Base-by-base conservation (phyloP, 2,113 vertebrate genomes). In the Notechis scutatus region DNA sequence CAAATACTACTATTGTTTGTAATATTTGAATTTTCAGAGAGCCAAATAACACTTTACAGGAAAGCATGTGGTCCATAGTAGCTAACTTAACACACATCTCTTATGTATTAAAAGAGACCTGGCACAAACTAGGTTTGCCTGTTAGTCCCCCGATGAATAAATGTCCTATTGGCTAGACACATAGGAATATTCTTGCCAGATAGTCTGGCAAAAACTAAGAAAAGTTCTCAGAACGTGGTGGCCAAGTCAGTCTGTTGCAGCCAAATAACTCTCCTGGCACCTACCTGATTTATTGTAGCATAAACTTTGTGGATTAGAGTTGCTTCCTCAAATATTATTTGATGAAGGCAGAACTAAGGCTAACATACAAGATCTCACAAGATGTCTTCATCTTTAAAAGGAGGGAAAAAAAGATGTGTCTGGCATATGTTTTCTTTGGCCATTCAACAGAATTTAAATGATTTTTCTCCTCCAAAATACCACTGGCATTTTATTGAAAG, bases 31-130 rank as follows among this genome's bases (percentile, higher is more conserved):
- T 94, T 96, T 88, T 92, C 21, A 88, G 85, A 21, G 14, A 96
- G 93, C 89, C 92, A 95, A 94, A 90, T 81, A 59, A 96, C 95
- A 94, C 10, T 81, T 23, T 94, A 95, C 14, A 95, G 90, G 90
- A 88, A 93, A 88, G 74, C 39, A 54, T 87, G 55, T 87, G 39
- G 55, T 92, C 94, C 92, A 89, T 95, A 93, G 52, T 64, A 93
- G 87, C 59, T 57, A 18, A 3, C 34, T 89, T 12, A 86, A 91
- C 42, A 54, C 50, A 88, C n/a, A 69, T 93, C 56, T 92, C 4
- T 87, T 54, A 94, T 59, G 1, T 3, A 14, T 15, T 89, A 90
- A 93, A 92, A 94, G 92, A 92, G 94, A 85, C 56, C 74, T 93
- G 88, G 87, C 15, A 91, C 88, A 87, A 94, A 0, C 3, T 29